Percentiles rank a stretch among this genome's conserved stretches.
Evolutionary conservation across 1,140 invertebrate species (phyloP).

Genomic region (Pseudomyrmex gracilis): DNA sequence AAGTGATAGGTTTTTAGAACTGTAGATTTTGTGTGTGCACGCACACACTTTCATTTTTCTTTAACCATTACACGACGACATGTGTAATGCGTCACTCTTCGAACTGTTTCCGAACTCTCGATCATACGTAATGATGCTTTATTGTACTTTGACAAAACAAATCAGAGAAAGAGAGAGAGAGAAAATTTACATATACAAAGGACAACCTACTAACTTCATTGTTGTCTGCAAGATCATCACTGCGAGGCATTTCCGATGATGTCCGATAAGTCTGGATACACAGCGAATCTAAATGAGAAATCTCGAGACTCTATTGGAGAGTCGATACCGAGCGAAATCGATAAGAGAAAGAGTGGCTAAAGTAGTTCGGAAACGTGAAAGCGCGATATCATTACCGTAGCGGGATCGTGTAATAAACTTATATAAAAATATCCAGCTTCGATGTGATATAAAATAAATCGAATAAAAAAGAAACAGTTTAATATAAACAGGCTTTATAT

Average conservation of each 20-base stretch:
- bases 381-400: no score
- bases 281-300: slow-evolving; percentile 28
- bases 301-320: not conserved
- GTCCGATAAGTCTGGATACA: slow-evolving; percentile 12
- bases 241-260: not conserved
- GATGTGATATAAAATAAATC: not conserved
- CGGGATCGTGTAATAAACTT: no score
- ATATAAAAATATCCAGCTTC: no score
- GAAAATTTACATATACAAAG: slow-evolving; percentile 3
- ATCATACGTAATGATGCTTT: not conserved
- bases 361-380: not conserved
- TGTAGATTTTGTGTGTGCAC: no score
- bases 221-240: slow-evolving; percentile 13
- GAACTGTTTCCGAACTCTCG: not conserved
- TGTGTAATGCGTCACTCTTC: no score
- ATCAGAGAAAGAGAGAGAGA: not conserved
- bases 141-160: not conserved
- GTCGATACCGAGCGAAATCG: not conserved
- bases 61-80: no score
- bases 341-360: not conserved
- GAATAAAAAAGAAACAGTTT: not conserved
- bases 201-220: slow-evolving; percentile 5
- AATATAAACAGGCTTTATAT: no score
- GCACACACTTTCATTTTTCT: no score
- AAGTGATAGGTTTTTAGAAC: not conserved